phyloP scores from a whole-genome alignment of 2,113 vertebrate species.

The Pelusios castaneus region DNA sequence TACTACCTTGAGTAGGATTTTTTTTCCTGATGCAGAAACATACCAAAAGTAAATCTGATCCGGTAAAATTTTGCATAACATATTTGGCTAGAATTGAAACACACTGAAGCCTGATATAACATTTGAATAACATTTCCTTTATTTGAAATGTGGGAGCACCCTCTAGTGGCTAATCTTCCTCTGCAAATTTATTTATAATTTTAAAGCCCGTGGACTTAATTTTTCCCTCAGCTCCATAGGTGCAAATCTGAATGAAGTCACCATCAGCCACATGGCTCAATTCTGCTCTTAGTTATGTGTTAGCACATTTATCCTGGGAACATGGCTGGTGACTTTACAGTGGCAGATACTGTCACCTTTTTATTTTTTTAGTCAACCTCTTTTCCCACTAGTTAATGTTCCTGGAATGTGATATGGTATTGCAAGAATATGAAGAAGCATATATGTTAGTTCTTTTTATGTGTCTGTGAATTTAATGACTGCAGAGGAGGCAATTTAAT shows the following conservation, averaged over 20 bases:
- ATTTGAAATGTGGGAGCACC: slow-evolving; percentile 66
- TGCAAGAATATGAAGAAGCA: too few relatives aligned
- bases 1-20: background rate
- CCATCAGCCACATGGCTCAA: background rate
- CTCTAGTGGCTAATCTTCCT: slow-evolving; percentile 49
- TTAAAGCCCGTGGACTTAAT: rapidly evolving
- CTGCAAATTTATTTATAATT: background rate
- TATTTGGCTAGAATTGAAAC: rapidly evolving
- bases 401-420: too few relatives aligned
- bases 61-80: rapidly evolving
- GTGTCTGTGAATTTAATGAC: too few relatives aligned
- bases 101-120: rapidly evolving
- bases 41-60: background rate
- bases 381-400: too few relatives aligned
- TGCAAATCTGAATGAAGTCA: background rate
- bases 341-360: background rate
- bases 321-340: background rate
- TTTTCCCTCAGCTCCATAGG: background rate
- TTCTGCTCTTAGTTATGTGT: background rate
- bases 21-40: background rate
- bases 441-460: too few relatives aligned
- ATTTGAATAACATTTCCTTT: rapidly evolving
- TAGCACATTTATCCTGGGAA: background rate
- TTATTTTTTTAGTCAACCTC: too few relatives aligned
- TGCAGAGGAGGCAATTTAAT: too few relatives aligned